Conservation (phyloP, 1,140 invertebrate genomes). For the Bilobella aurantiaca region DNA sequence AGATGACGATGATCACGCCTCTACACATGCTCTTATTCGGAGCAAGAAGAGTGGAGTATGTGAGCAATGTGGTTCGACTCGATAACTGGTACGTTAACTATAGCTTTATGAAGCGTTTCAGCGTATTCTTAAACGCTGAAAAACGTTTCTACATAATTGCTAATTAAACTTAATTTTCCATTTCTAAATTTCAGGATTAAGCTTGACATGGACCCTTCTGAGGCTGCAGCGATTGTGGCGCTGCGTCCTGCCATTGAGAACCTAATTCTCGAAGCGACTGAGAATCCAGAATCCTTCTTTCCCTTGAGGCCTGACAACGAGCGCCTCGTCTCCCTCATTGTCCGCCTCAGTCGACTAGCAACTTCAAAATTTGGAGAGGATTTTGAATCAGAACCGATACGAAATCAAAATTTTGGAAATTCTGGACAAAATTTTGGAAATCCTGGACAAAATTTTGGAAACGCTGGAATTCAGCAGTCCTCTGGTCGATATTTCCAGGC, state of each 20-base stretch:
- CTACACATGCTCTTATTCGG: constrained; percentile 87
- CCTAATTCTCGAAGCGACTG: constrained; percentile 63
- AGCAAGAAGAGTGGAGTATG: constrained; percentile 66
- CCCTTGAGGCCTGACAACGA: constrained; percentile 34
- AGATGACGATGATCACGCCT: constrained; percentile 92
- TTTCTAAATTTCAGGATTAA: constrained; percentile 56
- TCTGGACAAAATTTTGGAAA: not conserved
- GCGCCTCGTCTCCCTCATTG: constrained; percentile 20
- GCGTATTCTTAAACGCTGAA: no score
- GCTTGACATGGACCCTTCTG: constrained; percentile 64
- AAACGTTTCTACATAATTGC: no score
- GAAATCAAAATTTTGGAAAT: not conserved
- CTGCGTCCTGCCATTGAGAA: constrained; percentile 77
- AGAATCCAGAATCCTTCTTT: constrained; percentile 55
- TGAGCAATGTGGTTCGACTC: constrained; percentile 52
- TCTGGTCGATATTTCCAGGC: no score
- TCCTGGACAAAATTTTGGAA: not conserved
- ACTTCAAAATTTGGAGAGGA: not conserved
- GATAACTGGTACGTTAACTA: constrained; percentile 60
- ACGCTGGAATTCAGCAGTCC: no score
- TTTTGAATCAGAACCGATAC: not conserved
- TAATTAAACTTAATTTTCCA: constrained; percentile 8
- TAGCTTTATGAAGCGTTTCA: not conserved
- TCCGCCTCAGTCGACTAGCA: constrained; percentile 11
- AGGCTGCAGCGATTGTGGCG: constrained; percentile 70